Evolutionary conservation across 2,113 vertebrate species (phyloP).

Genomic region (Atrichornis clamosus): DNA sequence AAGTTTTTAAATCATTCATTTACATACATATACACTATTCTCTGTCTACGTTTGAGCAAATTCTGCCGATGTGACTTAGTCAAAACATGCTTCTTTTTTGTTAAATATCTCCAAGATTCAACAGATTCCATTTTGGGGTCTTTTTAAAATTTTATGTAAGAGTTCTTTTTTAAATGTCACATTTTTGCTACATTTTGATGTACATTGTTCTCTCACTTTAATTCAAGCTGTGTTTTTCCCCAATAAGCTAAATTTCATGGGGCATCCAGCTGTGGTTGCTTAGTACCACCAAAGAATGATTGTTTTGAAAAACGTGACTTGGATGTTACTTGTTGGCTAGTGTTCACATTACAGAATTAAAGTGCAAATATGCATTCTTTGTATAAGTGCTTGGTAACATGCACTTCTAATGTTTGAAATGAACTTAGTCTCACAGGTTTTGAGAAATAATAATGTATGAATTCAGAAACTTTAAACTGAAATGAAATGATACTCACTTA

Average conservation of each 20-base stretch:
- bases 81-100: not conserved
- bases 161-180: conserved; percentile 7
- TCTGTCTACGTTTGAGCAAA: not conserved
- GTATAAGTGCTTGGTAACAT: not conserved
- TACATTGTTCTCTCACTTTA: conserved; percentile 42
- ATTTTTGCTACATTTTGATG: conserved; percentile 28
- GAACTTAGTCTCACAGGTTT: not conserved
- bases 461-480: not conserved
- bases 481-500: not conserved
- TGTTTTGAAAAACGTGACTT: conserved; percentile 35
- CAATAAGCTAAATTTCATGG: conserved; percentile 59
- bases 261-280: conserved; percentile 56
- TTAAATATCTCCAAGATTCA: not conserved
- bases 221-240: conserved; percentile 61
- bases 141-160: not conserved
- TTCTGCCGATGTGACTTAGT: not conserved
- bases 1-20: not conserved
- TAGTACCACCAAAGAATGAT: conserved; percentile 35
- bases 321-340: conserved; percentile 12
- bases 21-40: not conserved
- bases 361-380: not conserved
- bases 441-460: not conserved
- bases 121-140: not conserved
- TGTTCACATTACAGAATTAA: not conserved
- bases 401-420: not conserved